Conservation (phyloP, 2,113 vertebrate genomes). For the Odontesthes bonariensis region DNA sequence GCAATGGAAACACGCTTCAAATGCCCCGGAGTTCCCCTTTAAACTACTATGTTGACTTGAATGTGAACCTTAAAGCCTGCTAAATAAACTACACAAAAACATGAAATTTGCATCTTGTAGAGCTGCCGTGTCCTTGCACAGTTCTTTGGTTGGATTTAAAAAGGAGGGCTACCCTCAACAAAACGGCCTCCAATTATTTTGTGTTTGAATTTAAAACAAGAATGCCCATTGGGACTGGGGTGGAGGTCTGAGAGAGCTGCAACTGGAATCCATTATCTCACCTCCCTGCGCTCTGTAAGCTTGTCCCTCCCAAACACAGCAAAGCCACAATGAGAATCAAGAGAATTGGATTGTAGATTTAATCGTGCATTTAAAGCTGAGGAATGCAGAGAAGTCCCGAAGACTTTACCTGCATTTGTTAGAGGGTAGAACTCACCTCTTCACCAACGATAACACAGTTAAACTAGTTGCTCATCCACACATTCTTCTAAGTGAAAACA, state of each 20-base stretch:
- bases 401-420: slow-evolving; percentile 24
- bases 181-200: slow-evolving; percentile 76
- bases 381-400: slow-evolving; percentile 10
- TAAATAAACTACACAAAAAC: slow-evolving; percentile 37
- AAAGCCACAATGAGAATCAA: slow-evolving; percentile 35
- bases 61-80: slow-evolving; percentile 16
- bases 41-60: slow-evolving; percentile 19
- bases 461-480: slow-evolving; percentile 22
- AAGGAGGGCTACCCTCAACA: slow-evolving; percentile 48
- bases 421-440: slow-evolving; percentile 5
- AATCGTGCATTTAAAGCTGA: slow-evolving; percentile 36
- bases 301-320: slow-evolving; percentile 6
- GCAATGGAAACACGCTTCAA: no score
- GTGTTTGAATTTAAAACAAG: slow-evolving; percentile 68
- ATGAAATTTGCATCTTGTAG: slow-evolving; percentile 3
- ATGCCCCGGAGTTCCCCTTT: no score
- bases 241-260: slow-evolving; percentile 53
- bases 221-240: slow-evolving; percentile 53
- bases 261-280: slow-evolving; percentile 66
- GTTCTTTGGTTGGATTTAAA: slow-evolving; percentile 66
- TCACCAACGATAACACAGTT: background rate
- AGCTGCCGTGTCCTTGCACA: slow-evolving; percentile 5
- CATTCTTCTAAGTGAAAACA: slow-evolving; percentile 32
- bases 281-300: slow-evolving; percentile 25
- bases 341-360: slow-evolving; percentile 41